Evolutionary conservation across 2,113 vertebrate genomes (phyloP).

Genomic region (Tauraco erythrolophus): DNA sequence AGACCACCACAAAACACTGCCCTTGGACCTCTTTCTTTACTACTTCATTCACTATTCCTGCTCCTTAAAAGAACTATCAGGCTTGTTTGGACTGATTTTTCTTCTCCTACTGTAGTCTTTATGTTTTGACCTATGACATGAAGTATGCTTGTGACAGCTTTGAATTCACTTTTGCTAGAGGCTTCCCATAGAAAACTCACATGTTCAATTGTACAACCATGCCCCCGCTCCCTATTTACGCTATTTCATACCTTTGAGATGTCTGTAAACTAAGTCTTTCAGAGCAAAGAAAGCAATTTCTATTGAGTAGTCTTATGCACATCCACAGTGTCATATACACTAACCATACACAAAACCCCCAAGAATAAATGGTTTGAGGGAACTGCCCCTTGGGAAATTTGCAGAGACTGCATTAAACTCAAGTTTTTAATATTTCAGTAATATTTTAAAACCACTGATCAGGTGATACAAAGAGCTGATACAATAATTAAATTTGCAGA

Average conservation of each 20-base stretch:
- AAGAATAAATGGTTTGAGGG: neutral
- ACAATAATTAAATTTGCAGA: conserved; percentile 47
- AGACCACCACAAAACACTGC: neutral
- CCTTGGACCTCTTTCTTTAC: neutral
- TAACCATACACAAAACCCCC: neutral
- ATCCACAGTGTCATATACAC: neutral
- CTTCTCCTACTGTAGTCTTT: neutral
- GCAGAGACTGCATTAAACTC: neutral
- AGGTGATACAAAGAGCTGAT: neutral
- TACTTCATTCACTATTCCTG: neutral
- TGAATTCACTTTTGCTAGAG: neutral
- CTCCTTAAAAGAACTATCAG: neutral
- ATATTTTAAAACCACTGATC: conserved; percentile 22
- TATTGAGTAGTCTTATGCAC: neutral
- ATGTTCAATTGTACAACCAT: neutral
- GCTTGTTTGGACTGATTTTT: neutral
- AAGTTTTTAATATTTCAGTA: neutral
- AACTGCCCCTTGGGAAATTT: neutral
- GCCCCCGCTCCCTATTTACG: neutral
- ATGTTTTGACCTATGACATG: neutral
- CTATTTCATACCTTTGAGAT: neutral
- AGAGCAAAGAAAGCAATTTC: neutral
- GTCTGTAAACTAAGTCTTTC: neutral
- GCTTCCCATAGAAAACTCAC: neutral
- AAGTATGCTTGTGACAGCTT: neutral